Base-by-base conservation (phyloP, 2,113 vertebrate species). In the Cyprinodon variegatus region DNA sequence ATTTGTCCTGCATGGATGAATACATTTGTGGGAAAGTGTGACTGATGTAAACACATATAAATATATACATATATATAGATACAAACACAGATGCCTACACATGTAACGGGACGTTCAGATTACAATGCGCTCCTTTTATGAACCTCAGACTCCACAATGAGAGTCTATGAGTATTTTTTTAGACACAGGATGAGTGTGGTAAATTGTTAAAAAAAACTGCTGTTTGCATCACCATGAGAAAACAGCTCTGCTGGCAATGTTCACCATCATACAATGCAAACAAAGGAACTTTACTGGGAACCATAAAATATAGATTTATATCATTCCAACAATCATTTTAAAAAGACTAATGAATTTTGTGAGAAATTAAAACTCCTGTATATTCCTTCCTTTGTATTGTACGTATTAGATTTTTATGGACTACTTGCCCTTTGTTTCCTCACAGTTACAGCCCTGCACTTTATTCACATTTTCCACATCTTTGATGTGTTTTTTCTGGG, bases 1-100 rank as follows among this genome's bases (percentile, higher is more conserved):
- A 91, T 88, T 76, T 78, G 78, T 84, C 85, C 79, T 83, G 83
- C 84, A 84, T 39, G 66, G 66, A 86, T 40, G 22, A 76, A 65
- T 29, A 50, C 22, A 14, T 20, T 41, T 67, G 38, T 60, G 76
- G 82, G 85, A 88, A 91, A 91, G 78, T 85, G 80, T 77, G 70
- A 88, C 29, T 29, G 29, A 29, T 29, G 29, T 29, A 29, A 50
- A n/a, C n/a, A 57, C n/a, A 48, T 48, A 57, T 57, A 57, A 7
- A 57, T 57, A 57, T 57, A 57, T 57, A 45, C 11, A 45, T 45
- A 45, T 45, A 45, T 45, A 45, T 45, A 45, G 74, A 76, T 62
- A 45, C 29, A 29, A 29, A 29, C 29, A 29, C 29, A 29, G 29
- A 29, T 29, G 29, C 29, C 29, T 29, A 29, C 29, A 29, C 29